Conservation (phyloP, 2,113 vertebrate species). For the Gorsachius goisagi region DNA sequence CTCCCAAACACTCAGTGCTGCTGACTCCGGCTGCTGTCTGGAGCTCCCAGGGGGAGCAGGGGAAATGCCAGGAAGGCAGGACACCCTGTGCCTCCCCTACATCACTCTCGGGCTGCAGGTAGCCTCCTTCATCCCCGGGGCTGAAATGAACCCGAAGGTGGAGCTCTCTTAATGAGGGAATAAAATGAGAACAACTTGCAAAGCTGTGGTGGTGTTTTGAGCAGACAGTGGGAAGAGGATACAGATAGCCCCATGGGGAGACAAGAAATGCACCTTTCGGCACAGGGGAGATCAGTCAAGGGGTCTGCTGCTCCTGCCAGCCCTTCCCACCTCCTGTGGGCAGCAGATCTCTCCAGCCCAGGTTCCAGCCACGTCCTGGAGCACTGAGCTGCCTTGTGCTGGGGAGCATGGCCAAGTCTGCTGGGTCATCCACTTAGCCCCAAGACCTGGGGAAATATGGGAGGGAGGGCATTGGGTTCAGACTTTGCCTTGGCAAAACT, state of each 20-base stretch:
- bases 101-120: not conserved
- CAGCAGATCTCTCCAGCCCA: not conserved
- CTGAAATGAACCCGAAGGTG: not conserved
- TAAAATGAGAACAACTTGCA: not conserved
- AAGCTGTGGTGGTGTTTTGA: not conserved
- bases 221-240: not conserved
- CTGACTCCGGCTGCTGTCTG: not conserved
- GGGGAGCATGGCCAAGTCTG: not conserved
- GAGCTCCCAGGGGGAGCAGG: not conserved
- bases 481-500: not conserved
- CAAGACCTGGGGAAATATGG: not conserved
- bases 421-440: not conserved
- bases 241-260: fast-evolving
- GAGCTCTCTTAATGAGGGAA: not conserved
- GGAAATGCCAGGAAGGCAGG: not conserved
- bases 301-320: not conserved
- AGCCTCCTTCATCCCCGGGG: not conserved
- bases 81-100: fast-evolving
- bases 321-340: not conserved
- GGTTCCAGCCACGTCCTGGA: not conserved
- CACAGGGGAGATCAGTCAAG: not conserved
- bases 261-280: not conserved
- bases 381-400: not conserved
- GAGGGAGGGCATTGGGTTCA: not conserved
- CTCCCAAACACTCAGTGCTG: not conserved